Evolutionary conservation across 2,113 vertebrate species (phyloP).

Genomic region (Ceyx melanurus): DNA sequence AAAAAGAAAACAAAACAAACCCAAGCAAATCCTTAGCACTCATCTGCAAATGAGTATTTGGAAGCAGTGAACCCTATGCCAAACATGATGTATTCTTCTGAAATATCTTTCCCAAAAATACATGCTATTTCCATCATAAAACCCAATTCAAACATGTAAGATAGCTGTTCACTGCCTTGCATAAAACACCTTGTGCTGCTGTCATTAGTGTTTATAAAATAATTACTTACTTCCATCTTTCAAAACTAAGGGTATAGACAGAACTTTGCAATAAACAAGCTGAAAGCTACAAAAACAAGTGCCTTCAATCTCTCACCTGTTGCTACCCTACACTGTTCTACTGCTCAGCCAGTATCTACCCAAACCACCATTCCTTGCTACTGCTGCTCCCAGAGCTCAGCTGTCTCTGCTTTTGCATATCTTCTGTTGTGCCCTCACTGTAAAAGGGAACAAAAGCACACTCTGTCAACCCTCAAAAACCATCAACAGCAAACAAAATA

Average conservation of each 20-base stretch:
- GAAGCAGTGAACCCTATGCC: background rate
- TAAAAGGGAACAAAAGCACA: background rate
- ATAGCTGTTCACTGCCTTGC: background rate
- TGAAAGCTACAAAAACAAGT: background rate
- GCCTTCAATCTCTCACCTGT: background rate
- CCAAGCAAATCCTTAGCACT: background rate
- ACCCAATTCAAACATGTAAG: background rate
- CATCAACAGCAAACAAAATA: background rate
- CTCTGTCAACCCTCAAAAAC: background rate
- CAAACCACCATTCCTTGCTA: background rate
- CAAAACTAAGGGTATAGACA: background rate
- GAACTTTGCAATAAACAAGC: background rate
- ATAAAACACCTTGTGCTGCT: background rate
- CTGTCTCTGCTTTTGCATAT: background rate
- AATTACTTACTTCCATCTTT: background rate
- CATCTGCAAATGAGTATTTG: background rate
- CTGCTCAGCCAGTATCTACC: background rate
- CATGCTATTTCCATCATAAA: background rate
- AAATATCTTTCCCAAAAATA: background rate
- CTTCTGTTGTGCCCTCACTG: background rate
- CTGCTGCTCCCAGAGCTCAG: background rate
- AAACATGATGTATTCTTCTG: background rate
- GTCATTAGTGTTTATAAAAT: background rate
- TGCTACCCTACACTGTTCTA: background rate
- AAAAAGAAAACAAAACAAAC: background rate